Conservation (phyloP, 2,888 invertebrate species). For the Ormia ochracea region DNA sequence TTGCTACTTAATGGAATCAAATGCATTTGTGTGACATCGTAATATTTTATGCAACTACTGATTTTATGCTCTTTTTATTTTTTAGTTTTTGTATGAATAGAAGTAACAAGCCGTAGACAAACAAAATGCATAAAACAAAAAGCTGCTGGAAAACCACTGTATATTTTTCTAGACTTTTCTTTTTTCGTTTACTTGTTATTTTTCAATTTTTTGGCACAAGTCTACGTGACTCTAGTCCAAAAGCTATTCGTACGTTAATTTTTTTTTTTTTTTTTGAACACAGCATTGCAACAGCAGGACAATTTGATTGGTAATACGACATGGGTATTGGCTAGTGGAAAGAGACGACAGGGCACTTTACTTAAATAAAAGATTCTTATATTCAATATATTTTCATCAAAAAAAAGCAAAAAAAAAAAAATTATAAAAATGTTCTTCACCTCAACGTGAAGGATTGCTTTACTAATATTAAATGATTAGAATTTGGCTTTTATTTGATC, state of each 20-base stretch:
- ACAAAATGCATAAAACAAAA: background rate
- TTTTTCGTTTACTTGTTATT: background rate
- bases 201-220: slow-evolving; percentile 70
- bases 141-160: background rate
- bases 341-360: slow-evolving; percentile 46
- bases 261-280: slow-evolving; percentile 24
- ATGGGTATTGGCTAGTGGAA: slow-evolving; percentile 15
- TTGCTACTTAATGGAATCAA: background rate
- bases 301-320: background rate
- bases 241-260: slow-evolving; percentile 66
- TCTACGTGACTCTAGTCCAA: slow-evolving; percentile 74
- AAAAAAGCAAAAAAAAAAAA: slow-evolving; percentile 21
- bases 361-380: slow-evolving; percentile 34
- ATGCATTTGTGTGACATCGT: background rate
- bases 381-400: slow-evolving; percentile 17
- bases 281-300: slow-evolving; percentile 5
- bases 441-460: too few relatives aligned
- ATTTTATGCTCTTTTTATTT: background rate
- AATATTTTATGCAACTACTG: slow-evolving; percentile 24
- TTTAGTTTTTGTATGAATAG: background rate
- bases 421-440: slow-evolving; percentile 13
- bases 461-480: too few relatives aligned
- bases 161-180: background rate
- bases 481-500: too few relatives aligned
- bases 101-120: background rate